Evolutionary conservation across 37 sponge, comb jelly and placozoan species (phyloP).

Genomic region (Cliona cf. orientalis): DNA sequence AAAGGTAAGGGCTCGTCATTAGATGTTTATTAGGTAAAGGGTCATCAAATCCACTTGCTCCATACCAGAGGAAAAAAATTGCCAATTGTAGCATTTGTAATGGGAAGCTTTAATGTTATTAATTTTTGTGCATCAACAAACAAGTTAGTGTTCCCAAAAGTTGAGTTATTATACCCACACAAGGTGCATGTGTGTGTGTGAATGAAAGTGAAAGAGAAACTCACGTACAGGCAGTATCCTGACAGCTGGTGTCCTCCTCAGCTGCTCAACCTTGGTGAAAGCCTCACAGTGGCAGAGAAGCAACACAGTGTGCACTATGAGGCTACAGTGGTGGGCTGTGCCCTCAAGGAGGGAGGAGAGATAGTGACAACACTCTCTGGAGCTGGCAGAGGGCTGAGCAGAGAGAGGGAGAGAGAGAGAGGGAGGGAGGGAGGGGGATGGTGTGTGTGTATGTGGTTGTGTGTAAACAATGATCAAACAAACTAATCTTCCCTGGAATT

Average conservation of each 20-base stretch:
- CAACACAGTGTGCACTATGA: slow-evolving; percentile 17
- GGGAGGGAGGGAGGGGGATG: slow-evolving; percentile 5
- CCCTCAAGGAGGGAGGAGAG: slow-evolving; percentile 2
- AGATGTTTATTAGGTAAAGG: too few species aligned
- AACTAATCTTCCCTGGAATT: too few species aligned
- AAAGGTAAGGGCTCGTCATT: too few species aligned
- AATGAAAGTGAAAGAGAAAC: background rate
- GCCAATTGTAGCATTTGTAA: too few species aligned
- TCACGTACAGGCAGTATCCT: slow-evolving; percentile 14
- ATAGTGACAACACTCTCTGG: slow-evolving; percentile 23
- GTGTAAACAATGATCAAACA: too few species aligned
- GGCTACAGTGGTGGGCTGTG: slow-evolving; percentile 48
- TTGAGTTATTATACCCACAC: background rate
- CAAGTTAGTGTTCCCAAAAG: background rate
- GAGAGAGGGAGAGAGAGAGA: background rate
- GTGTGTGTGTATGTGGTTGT: too few species aligned
- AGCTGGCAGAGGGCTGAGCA: background rate
- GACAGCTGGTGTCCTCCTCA: slow-evolving; percentile 38
- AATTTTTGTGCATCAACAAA: too few species aligned
- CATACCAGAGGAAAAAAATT: too few species aligned
- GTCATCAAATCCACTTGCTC: too few species aligned
- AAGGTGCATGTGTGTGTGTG: background rate
- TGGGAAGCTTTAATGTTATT: too few species aligned
- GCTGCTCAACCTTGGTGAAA: slow-evolving; percentile 19
- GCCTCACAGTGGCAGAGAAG: slow-evolving; percentile 40